phyloP scores from a whole-genome alignment of 1,140 invertebrate species.

The Zaprionus africanus region DNA sequence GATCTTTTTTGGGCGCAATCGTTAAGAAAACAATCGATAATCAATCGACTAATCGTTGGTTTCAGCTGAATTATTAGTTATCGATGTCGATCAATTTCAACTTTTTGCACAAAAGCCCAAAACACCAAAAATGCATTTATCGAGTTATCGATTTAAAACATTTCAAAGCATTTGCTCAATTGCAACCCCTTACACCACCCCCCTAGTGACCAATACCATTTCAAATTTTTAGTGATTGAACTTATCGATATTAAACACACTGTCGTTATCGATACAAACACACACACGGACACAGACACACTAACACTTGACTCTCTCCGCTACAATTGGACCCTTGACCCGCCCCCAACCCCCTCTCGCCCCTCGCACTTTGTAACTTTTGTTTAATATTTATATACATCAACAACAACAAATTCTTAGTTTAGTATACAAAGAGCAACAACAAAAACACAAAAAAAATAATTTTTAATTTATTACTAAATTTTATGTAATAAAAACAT shows the following conservation, averaged over 20 bases:
- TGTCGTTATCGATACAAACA: not conserved
- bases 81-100: not conserved
- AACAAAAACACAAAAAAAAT: slow-evolving; percentile 14
- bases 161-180: slow-evolving; percentile 12
- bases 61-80: not conserved
- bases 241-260: slow-evolving; percentile 1
- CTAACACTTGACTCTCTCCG: not conserved
- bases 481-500: slow-evolving; percentile 39
- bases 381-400: slow-evolving; percentile 46
- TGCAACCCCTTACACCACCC: not conserved
- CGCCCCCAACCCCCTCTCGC: not conserved
- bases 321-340: not conserved
- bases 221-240: slow-evolving; percentile 11
- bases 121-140: slow-evolving; percentile 10
- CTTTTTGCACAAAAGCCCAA: not conserved
- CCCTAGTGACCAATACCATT: not conserved
- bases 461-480: slow-evolving; percentile 44
- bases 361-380: slow-evolving; percentile 39
- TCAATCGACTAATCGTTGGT: not conserved
- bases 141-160: not conserved
- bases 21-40: not conserved
- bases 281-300: not conserved
- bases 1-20: not conserved
- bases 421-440: slow-evolving; percentile 29
- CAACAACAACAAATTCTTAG: slow-evolving; percentile 25